phyloP scores from a whole-genome alignment of 2,888 invertebrate genomes.

The Scotopteryx bipunctaria region DNA sequence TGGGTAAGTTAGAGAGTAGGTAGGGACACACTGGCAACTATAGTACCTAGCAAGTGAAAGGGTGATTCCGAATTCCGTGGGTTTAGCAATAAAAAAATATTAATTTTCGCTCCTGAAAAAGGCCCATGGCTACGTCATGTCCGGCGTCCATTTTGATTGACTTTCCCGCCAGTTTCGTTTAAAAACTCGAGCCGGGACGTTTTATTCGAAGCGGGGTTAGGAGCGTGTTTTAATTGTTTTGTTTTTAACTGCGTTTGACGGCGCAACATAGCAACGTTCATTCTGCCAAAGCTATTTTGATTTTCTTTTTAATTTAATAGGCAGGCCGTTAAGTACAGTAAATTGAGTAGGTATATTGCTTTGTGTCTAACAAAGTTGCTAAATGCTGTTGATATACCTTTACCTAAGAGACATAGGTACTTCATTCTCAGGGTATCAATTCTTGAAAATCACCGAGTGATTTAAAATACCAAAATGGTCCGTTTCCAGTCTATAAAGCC shows the following conservation, averaged over 20 bases:
- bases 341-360: background rate
- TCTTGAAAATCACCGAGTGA: too few species aligned
- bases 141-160: conserved; percentile 29
- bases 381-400: too few species aligned
- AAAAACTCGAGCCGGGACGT: conserved; percentile 30
- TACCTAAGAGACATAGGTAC: too few species aligned
- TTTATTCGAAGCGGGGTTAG: conserved; percentile 15
- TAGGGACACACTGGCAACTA: too few species aligned
- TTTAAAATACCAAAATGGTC: too few species aligned
- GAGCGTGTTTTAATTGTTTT: conserved; percentile 33
- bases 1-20: too few species aligned
- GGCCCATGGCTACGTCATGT: conserved; percentile 11
- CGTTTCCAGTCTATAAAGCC: too few species aligned
- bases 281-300: conserved; percentile 3
- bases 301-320: too few species aligned
- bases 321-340: too few species aligned
- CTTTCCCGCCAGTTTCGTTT: conserved; percentile 26
- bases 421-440: too few species aligned
- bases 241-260: conserved; percentile 24
- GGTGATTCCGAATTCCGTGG: background rate
- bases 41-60: too few species aligned
- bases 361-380: too few species aligned
- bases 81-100: background rate
- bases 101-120: conserved; percentile 3
- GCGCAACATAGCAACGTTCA: conserved; percentile 7